Percentiles rank a stretch among this genome's conserved stretches.
phyloP scores from a whole-genome alignment of 1,140 invertebrate genomes.

The Ctenoplectra terminalis region DNA sequence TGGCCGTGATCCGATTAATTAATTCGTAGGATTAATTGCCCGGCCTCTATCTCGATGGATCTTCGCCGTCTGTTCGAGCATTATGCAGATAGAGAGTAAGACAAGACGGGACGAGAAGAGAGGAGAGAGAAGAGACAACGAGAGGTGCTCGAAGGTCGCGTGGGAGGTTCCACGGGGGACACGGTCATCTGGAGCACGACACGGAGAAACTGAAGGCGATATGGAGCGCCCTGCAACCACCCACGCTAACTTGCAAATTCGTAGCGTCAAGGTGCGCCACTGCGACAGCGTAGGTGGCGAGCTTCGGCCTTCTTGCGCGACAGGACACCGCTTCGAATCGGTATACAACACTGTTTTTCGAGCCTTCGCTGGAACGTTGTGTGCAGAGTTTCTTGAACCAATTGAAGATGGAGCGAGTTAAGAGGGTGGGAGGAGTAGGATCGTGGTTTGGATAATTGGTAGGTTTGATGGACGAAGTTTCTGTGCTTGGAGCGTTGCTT shows the following conservation, averaged over 20 bases:
- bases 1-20: conserved; percentile 67
- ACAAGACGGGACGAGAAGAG: too few relatives aligned
- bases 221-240: conserved; percentile 35
- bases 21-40: conserved; percentile 72
- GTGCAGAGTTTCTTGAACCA: neutral
- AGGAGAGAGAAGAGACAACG: too few relatives aligned
- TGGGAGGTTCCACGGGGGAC: conserved; percentile 37
- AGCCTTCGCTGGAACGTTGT: neutral
- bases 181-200: conserved; percentile 56
- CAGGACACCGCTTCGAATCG: conserved; percentile 5
- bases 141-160: conserved; percentile 30
- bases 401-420: neutral
- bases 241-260: conserved; percentile 51
- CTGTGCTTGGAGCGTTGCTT: too few relatives aligned
- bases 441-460: neutral
- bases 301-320: conserved; percentile 13
- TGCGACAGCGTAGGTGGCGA: conserved; percentile 34
- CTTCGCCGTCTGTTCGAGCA: conserved; percentile 36
- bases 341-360: neutral
- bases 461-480: neutral
- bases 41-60: conserved; percentile 64
- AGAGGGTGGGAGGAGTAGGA: neutral
- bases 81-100: conserved; percentile 32
- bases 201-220: conserved; percentile 43
- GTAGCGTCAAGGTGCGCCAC: conserved; percentile 44